Percentiles rank a stretch among this genome's conserved stretches.
Evolutionary conservation across 1,140 invertebrate genomes (phyloP).

Genomic region (Halyomorpha halys): DNA sequence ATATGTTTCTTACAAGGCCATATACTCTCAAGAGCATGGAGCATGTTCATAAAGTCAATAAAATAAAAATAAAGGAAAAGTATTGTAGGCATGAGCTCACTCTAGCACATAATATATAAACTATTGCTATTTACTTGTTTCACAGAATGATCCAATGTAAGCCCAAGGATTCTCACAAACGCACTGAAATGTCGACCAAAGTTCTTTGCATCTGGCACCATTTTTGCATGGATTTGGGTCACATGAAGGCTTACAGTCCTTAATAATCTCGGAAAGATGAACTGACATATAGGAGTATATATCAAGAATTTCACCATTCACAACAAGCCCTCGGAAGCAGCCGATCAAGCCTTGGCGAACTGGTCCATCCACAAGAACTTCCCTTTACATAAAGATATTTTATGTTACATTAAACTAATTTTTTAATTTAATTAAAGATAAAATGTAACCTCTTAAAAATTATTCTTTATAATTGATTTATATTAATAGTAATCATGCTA

Average conservation of each 20-base stretch:
- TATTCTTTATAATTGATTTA: no score
- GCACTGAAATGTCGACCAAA: constrained; percentile 86
- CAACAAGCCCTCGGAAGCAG: constrained; percentile 81
- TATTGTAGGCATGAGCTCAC: no score
- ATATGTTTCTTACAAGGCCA: no score
- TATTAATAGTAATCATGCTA: no score
- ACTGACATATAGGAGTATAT: constrained; percentile 91
- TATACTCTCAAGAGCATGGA: no score
- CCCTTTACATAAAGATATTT: constrained; percentile 39
- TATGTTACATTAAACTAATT: no score
- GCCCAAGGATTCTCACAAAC: constrained; percentile 84
- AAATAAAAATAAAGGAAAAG: no score
- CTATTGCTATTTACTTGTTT: constrained; percentile 57
- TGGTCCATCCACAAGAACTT: constrained; percentile 61
- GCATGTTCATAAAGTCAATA: no score
- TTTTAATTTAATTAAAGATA: no score
- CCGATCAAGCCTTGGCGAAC: constrained; percentile 81
- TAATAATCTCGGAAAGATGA: constrained; percentile 77
- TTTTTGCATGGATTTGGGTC: constrained; percentile 88
- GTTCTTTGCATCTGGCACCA: constrained; percentile 77
- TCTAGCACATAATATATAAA: no score
- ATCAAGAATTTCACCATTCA: constrained; percentile 81
- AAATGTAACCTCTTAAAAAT: no score
- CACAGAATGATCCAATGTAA: constrained; percentile 76
- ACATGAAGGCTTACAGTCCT: constrained; percentile 86